Evolutionary conservation across 2,113 vertebrate genomes (phyloP).

Genomic region (Macaca mulatta): DNA sequence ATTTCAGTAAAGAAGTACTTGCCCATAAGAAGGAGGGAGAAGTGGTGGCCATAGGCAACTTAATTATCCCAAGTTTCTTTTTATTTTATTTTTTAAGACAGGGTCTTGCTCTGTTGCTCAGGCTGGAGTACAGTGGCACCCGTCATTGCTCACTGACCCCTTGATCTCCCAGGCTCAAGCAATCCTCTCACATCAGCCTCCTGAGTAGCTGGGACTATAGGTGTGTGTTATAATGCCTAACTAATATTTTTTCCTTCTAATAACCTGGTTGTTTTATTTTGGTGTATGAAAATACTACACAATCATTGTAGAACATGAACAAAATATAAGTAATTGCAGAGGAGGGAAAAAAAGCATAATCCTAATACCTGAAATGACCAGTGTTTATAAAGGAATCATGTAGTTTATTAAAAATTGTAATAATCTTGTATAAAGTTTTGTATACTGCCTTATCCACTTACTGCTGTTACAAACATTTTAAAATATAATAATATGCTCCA

Average conservation of each 20-base stretch:
- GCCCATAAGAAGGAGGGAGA: fast-evolving
- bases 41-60: not conserved
- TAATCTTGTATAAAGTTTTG: not conserved
- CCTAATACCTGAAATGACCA: not conserved
- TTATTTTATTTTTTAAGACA: too few species aligned
- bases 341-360: not conserved
- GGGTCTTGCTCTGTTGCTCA: too few species aligned
- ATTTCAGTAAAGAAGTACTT: not conserved
- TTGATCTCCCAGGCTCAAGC: too few species aligned
- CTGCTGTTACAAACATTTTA: not conserved
- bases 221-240: too few species aligned
- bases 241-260: not conserved
- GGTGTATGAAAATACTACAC: not conserved
- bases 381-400: not conserved
- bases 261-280: not conserved
- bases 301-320: not conserved
- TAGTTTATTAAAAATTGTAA: conserved; percentile 19
- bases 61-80: not conserved
- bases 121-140: too few species aligned
- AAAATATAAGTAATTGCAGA: not conserved
- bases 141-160: too few species aligned
- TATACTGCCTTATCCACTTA: not conserved
- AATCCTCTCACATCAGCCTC: too few species aligned
- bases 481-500: not conserved
- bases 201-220: too few species aligned